Conservation (phyloP, 2,113 vertebrate genomes). For the Festucalex cinctus region DNA sequence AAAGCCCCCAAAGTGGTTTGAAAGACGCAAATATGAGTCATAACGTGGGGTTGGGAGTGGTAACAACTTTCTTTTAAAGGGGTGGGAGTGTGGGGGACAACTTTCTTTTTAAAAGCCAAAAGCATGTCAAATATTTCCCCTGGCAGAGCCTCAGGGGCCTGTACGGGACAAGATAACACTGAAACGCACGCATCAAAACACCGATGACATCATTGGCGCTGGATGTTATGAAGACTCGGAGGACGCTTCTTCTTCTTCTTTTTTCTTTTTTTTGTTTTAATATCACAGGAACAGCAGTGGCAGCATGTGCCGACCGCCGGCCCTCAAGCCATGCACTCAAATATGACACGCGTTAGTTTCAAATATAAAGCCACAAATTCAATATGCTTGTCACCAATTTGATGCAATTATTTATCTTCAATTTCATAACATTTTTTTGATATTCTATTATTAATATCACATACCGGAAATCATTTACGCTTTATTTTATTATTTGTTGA, state of each 20-base stretch:
- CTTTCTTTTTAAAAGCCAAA: not conserved
- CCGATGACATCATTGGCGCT: conserved; percentile 37
- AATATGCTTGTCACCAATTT: no score
- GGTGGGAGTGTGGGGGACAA: no score
- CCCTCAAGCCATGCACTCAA: not conserved
- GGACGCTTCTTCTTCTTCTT: conserved; percentile 6
- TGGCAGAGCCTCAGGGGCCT: not conserved
- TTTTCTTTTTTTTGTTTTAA: conserved; percentile 2
- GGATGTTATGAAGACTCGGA: conserved; percentile 18
- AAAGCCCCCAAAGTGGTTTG: not conserved
- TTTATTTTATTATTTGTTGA: no score
- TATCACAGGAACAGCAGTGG: conserved; percentile 8
- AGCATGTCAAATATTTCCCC: not conserved
- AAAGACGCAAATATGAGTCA: not conserved
- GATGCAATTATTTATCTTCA: no score
- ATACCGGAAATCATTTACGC: no score
- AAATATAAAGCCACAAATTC: no score
- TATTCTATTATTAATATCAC: no score
- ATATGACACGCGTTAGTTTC: not conserved
- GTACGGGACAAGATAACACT: conserved; percentile 40
- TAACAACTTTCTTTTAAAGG: no score
- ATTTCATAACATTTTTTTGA: no score
- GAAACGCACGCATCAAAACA: conserved; percentile 39
- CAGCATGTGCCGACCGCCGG: not conserved
- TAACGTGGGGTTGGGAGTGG: no score